A percentile compares a stretch with the other conserved stretches of the same genome.
Evolutionary conservation across 2,888 invertebrate species (phyloP).

Genomic region (Pristionchus arcanus): DNA sequence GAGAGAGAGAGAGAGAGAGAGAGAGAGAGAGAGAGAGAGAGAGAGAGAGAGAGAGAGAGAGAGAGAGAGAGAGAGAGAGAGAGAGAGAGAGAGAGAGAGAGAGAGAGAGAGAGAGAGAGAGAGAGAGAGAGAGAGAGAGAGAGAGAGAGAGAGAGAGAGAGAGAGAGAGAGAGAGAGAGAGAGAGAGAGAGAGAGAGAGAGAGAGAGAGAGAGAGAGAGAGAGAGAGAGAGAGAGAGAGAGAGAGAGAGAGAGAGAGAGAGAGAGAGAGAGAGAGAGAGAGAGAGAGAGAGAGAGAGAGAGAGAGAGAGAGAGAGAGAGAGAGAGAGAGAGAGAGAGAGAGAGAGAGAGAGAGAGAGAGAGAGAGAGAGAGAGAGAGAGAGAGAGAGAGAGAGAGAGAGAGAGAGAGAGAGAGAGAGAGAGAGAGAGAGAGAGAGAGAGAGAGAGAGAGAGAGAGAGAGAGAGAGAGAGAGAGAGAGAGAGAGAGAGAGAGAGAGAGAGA

Average conservation of each 20-base stretch:
- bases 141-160: not conserved
- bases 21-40: not conserved
- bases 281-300: not conserved
- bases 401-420: not conserved
- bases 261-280: not conserved
- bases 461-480: not conserved
- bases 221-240: not conserved
- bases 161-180: constrained; percentile 9
- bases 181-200: not conserved
- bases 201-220: constrained; percentile 7
- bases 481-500: not conserved
- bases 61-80: not conserved
- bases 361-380: not conserved
- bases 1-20: not conserved
- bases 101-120: not conserved
- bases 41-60: not conserved
- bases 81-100: not conserved
- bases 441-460: not conserved
- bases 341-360: not conserved
- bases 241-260: not conserved
- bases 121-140: not conserved
- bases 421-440: not conserved
- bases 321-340: not conserved
- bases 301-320: not conserved
- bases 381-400: not conserved